phyloP scores from a whole-genome alignment of 2,797 vertebrate genomes.

The Melanotaenia boesemani region DNA sequence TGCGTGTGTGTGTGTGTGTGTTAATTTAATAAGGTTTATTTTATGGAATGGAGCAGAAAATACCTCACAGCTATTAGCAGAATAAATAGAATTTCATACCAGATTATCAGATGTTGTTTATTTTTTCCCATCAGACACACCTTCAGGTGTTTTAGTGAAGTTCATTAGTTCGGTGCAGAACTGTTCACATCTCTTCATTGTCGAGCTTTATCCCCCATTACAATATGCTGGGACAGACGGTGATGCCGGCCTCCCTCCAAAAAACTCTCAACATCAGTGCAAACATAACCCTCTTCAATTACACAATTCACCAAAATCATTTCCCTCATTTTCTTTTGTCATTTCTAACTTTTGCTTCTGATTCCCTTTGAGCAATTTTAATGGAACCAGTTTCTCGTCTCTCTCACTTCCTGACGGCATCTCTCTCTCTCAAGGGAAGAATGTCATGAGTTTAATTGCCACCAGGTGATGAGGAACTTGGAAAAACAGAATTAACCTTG shows the following conservation, averaged over 20 bases:
- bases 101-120: slow-evolving; percentile 1
- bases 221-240: slow-evolving; percentile 26
- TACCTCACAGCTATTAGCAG: neutral
- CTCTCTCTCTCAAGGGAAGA: slow-evolving; percentile 41
- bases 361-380: slow-evolving; percentile 48
- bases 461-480: slow-evolving; percentile 70
- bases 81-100: slow-evolving; percentile 10
- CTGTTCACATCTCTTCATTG: slow-evolving; percentile 31
- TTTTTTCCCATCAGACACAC: slow-evolving; percentile 9
- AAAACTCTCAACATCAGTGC: slow-evolving; percentile 55
- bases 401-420: slow-evolving; percentile 4
- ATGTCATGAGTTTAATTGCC: slow-evolving; percentile 77
- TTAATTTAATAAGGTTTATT: neutral
- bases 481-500: slow-evolving; percentile 85
- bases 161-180: slow-evolving; percentile 41
- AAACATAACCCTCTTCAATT: slow-evolving; percentile 43
- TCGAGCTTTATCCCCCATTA: slow-evolving; percentile 45
- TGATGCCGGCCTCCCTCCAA: slow-evolving; percentile 42
- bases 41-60: neutral
- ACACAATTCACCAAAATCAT: slow-evolving; percentile 10
- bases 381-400: slow-evolving; percentile 9
- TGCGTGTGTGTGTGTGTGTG: too few species aligned
- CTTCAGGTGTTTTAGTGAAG: slow-evolving; percentile 12
- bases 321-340: slow-evolving; percentile 19
- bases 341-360: slow-evolving; percentile 15